A percentile compares a stretch with the other conserved stretches of the same genome.
Conservation (phyloP, 2,888 invertebrate species). For the Orthonevra nobilis region DNA sequence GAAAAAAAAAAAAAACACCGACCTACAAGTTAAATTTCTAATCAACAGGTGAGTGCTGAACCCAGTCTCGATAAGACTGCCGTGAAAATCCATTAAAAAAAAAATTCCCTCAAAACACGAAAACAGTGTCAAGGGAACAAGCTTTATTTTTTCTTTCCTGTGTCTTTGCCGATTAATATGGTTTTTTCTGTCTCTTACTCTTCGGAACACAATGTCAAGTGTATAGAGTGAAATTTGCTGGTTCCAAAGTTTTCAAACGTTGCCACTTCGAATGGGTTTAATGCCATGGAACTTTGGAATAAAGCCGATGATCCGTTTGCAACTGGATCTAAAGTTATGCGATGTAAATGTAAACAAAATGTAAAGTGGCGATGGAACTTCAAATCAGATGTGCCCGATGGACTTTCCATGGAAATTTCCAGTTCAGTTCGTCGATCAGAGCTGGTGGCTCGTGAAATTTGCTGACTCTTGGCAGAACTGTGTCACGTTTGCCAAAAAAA, state of each 20-base stretch:
- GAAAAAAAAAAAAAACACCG: background rate
- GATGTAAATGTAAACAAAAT: slow-evolving; percentile 29
- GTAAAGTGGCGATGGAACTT: background rate
- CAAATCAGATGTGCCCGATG: background rate
- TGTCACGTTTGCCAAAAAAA: slow-evolving; percentile 2
- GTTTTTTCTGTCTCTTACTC: slow-evolving; percentile 13
- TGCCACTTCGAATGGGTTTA: background rate
- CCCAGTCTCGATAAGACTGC: background rate
- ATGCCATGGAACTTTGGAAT: background rate
- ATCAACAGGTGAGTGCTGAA: slow-evolving; percentile 61
- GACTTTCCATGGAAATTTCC: slow-evolving; percentile 34
- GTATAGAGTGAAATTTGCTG: slow-evolving; percentile 53
- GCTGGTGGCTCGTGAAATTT: background rate
- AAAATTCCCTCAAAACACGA: background rate
- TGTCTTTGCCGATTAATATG: slow-evolving; percentile 29
- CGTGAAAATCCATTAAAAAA: background rate
- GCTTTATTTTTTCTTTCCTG: too few relatives aligned
- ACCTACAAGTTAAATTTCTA: slow-evolving; percentile 21
- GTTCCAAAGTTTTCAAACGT: background rate
- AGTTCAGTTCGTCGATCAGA: slow-evolving; percentile 7
- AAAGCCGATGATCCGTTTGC: slow-evolving; percentile 4
- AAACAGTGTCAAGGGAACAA: slow-evolving; percentile 31
- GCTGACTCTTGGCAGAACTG: background rate
- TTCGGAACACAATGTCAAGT: slow-evolving; percentile 47
- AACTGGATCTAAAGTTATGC: background rate